phyloP scores from a whole-genome alignment of 1,140 invertebrate genomes.

The Atopsyche davidsoni region DNA sequence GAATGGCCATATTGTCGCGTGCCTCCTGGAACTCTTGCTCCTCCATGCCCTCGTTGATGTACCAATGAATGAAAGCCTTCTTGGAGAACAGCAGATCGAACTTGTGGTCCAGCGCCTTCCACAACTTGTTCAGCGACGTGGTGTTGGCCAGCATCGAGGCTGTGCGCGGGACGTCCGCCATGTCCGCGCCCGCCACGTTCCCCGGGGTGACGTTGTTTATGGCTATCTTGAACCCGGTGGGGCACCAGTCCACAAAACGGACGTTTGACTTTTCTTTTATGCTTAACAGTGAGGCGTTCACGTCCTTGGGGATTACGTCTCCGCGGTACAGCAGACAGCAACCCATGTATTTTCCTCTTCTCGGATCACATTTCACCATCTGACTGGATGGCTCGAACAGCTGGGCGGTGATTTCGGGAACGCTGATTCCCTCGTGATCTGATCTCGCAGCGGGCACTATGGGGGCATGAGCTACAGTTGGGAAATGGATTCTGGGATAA shows the following conservation, averaged over 20 bases:
- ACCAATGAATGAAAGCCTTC: conserved; percentile 64
- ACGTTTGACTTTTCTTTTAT: conserved; percentile 65
- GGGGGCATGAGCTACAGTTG: conserved; percentile 46
- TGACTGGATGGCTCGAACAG: conserved; percentile 52
- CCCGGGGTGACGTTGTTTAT: conserved; percentile 54
- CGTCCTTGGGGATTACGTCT: conserved; percentile 67
- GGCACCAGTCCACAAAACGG: conserved; percentile 58
- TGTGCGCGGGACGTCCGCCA: conserved; percentile 52
- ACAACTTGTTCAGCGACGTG: conserved; percentile 63
- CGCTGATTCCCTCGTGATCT: conserved; percentile 49
- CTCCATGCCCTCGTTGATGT: conserved; percentile 55
- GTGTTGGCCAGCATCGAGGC: conserved; percentile 66
- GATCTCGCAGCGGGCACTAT: conserved; percentile 47
- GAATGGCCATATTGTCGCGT: conserved; percentile 57
- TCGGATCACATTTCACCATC: conserved; percentile 56
- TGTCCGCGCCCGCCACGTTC: conserved; percentile 60
- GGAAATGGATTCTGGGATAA: conserved; percentile 66
- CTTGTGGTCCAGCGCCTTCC: conserved; percentile 58
- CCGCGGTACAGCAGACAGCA: conserved; percentile 61
- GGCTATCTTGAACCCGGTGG: conserved; percentile 59
- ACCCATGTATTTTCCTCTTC: conserved; percentile 59
- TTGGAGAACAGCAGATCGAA: conserved; percentile 70
- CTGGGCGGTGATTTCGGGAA: conserved; percentile 56
- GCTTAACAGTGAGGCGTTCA: conserved; percentile 70
- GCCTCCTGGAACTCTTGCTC: conserved; percentile 53